phyloP scores from a whole-genome alignment of 2,113 vertebrate genomes.

The Guaruba guarouba region DNA sequence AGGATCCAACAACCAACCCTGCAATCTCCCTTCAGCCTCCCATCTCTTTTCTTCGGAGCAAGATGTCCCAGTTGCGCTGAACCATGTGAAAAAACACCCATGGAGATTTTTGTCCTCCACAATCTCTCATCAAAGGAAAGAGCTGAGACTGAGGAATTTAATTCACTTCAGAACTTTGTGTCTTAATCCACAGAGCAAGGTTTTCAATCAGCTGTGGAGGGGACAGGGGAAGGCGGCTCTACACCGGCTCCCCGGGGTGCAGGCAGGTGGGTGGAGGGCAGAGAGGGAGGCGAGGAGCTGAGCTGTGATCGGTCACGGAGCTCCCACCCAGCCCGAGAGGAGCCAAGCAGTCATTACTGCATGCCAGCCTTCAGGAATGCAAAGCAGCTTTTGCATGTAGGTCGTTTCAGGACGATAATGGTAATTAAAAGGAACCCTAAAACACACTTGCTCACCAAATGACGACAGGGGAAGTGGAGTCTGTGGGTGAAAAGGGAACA shows the following conservation, averaged over 20 bases:
- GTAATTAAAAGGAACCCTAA: not conserved
- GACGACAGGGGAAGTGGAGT: not conserved
- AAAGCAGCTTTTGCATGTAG: not conserved
- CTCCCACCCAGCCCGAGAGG: not conserved
- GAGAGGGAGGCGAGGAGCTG: not conserved
- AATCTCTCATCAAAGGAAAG: not conserved
- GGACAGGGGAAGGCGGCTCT: not conserved
- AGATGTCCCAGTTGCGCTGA: not conserved
- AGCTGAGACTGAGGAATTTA: conserved; percentile 13
- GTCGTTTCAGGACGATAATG: not conserved
- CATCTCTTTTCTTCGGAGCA: not conserved
- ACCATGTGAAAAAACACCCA: not conserved
- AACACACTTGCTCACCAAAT: not conserved
- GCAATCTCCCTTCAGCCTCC: not conserved
- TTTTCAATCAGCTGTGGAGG: not conserved
- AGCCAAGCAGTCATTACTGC: not conserved
- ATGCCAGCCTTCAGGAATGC: not conserved
- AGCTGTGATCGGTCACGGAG: not conserved
- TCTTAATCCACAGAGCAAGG: not conserved
- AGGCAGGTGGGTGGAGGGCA: not conserved
- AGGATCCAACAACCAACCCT: not conserved
- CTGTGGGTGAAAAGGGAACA: not conserved
- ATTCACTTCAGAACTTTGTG: not conserved
- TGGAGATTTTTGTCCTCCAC: not conserved
- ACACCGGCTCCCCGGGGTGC: fast-evolving